phyloP scores from a whole-genome alignment of 2,797 vertebrate species.

The Bryconaethiops microstoma region DNA sequence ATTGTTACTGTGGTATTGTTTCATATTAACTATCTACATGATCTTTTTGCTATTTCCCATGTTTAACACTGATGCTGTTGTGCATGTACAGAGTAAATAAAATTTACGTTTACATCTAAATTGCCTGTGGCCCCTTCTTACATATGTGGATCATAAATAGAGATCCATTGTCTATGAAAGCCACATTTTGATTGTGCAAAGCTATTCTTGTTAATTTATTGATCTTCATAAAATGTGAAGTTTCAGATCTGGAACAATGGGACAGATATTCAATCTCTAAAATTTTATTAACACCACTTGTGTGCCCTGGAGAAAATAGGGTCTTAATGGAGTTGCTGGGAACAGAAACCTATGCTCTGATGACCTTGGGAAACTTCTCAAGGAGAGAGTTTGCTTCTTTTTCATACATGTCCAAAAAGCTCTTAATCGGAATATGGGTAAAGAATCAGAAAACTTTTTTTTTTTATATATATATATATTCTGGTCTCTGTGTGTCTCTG shows the following conservation, averaged over 20 bases:
- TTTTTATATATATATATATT: too few species aligned
- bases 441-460: too few species aligned
- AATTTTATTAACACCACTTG: conserved; percentile 68
- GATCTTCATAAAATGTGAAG: background rate
- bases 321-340: conserved; percentile 80
- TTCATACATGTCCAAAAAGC: background rate
- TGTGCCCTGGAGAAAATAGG: conserved; percentile 75
- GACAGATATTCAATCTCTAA: conserved; percentile 52
- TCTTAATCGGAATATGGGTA: too few species aligned
- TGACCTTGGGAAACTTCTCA: conserved; percentile 73
- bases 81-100: conserved; percentile 95
- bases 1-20: conserved; percentile 93
- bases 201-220: background rate
- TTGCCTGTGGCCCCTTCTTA: conserved; percentile 51
- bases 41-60: conserved; percentile 85
- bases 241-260: conserved; percentile 51
- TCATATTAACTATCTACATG: conserved; percentile 83
- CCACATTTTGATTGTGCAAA: background rate
- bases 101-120: conserved; percentile 86
- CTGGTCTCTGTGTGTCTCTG: too few species aligned
- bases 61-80: conserved; percentile 86
- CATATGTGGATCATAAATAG: background rate
- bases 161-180: background rate
- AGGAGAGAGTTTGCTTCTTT: conserved; percentile 62
- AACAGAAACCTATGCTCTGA: conserved; percentile 69